Evolutionary conservation across 2,113 vertebrate genomes (phyloP).

Genomic region (Grammomys dolichurus): DNA sequence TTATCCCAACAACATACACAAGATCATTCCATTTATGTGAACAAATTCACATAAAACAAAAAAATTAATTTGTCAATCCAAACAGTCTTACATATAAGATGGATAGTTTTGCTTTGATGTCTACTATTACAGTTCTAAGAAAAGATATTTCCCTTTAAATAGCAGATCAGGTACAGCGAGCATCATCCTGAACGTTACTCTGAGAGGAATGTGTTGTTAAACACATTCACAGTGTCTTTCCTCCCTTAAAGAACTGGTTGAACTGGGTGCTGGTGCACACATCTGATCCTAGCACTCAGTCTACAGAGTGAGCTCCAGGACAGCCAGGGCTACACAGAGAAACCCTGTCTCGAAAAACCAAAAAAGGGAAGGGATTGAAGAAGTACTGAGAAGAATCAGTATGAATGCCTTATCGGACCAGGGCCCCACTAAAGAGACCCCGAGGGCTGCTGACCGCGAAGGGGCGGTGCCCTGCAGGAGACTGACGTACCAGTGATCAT

Average conservation of each 20-base stretch:
- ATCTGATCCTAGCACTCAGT: background rate
- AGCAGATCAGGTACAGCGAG: background rate
- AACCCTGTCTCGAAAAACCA: background rate
- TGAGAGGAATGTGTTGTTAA: background rate
- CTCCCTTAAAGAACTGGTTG: background rate
- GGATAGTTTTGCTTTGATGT: background rate
- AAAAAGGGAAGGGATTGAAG: background rate
- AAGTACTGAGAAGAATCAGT: background rate
- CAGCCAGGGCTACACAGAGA: background rate
- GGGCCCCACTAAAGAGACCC: rapidly evolving
- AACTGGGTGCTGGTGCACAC: background rate
- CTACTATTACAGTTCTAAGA: background rate
- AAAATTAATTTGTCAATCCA: background rate
- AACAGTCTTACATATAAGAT: background rate
- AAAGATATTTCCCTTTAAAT: background rate
- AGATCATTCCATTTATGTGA: background rate
- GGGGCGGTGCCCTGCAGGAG: background rate
- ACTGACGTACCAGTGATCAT: conserved; percentile 93
- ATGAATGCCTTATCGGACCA: background rate
- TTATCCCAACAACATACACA: background rate
- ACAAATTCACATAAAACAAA: background rate
- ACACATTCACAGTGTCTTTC: background rate
- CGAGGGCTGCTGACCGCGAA: rapidly evolving
- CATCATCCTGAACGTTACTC: no score
- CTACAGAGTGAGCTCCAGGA: background rate